phyloP scores from a whole-genome alignment of 2,797 vertebrate genomes.

The Denticeps clupeoides region DNA sequence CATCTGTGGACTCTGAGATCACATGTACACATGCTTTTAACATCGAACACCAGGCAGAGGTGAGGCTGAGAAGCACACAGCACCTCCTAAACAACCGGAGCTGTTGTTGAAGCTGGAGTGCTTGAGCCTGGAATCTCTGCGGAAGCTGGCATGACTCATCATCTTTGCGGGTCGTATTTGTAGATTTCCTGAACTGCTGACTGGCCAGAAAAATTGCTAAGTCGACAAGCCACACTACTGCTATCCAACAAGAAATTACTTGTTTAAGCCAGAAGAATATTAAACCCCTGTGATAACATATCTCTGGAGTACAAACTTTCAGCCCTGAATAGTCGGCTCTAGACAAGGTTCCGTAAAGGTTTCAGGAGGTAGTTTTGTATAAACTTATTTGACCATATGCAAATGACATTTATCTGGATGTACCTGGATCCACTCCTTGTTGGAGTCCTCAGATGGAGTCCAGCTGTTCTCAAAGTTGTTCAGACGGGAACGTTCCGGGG shows the following conservation, averaged over 20 bases:
- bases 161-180: slow-evolving; percentile 5
- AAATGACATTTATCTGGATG: no score
- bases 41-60: not conserved
- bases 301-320: no score
- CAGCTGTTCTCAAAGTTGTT: slow-evolving; percentile 94
- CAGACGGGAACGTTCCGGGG: slow-evolving; percentile 83
- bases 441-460: slow-evolving; percentile 86
- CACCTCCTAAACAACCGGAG: not conserved
- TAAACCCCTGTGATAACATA: no score
- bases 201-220: slow-evolving; percentile 9
- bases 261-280: no score
- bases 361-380: no score
- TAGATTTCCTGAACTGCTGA: slow-evolving; percentile 13
- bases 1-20: no score
- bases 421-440: slow-evolving; percentile 97
- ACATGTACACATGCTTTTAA: no score
- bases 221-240: slow-evolving; percentile 10
- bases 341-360: no score
- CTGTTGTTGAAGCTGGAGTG: slow-evolving; percentile 14
- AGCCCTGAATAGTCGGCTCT: no score
- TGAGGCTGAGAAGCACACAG: not conserved
- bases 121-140: slow-evolving; percentile 6
- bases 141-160: slow-evolving; percentile 9
- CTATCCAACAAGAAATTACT: no score
- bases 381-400: no score